Conservation (phyloP, 2,113 vertebrate genomes). For the Thymallus thymallus region DNA sequence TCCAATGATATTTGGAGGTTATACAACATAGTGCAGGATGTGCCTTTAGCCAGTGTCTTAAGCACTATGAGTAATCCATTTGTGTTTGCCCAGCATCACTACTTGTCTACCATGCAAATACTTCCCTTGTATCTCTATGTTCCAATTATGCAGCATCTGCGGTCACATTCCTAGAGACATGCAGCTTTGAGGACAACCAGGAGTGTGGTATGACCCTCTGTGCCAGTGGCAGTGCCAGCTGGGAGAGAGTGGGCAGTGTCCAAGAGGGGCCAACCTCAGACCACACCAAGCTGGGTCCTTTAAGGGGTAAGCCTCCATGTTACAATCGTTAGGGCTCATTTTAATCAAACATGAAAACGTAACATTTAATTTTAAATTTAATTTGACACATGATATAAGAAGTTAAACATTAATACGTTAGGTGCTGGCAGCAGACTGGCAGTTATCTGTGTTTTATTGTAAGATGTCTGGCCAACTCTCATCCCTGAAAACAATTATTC, state of each 20-base stretch:
- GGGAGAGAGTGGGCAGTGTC: constrained; percentile 8
- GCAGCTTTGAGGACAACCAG: constrained; percentile 15
- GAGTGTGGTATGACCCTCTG: constrained; percentile 17
- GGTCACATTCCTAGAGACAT: constrained; percentile 21
- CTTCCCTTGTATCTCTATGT: background rate
- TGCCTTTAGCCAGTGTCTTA: too few species aligned
- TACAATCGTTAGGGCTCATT: background rate
- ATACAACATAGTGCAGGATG: too few species aligned
- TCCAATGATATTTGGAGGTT: too few species aligned
- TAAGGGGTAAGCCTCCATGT: constrained; percentile 5
- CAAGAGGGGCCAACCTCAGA: background rate
- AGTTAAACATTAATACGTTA: too few species aligned
- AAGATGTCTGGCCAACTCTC: background rate
- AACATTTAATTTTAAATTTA: background rate
- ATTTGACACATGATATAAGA: too few species aligned
- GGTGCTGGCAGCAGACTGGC: too few species aligned
- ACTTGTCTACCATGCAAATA: background rate
- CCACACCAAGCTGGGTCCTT: constrained; percentile 6
- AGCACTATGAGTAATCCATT: too few species aligned
- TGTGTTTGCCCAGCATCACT: too few species aligned
- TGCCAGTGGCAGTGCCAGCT: background rate
- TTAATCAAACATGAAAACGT: background rate
- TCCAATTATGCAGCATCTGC: background rate
- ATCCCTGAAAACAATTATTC: background rate
- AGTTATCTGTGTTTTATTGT: background rate